Evolutionary conservation across 2,797 vertebrate species (phyloP).

Genomic region (Thunnus albacares): DNA sequence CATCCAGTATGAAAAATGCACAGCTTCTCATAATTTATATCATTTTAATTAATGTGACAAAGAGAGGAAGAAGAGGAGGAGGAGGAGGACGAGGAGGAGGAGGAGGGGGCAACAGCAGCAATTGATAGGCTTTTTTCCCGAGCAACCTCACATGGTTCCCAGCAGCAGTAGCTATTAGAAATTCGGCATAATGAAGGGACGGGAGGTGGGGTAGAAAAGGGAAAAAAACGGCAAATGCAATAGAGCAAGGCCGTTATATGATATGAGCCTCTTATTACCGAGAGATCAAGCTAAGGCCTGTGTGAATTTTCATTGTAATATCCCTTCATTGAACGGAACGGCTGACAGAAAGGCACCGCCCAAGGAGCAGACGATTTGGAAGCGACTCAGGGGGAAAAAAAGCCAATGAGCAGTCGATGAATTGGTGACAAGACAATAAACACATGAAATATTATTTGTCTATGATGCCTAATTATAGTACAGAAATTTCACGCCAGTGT

Average conservation of each 20-base stretch:
- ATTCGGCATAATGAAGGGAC: slow-evolving; percentile 59
- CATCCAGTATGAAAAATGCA: background rate
- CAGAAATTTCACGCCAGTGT: slow-evolving; percentile 14
- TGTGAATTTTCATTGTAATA: slow-evolving; percentile 61
- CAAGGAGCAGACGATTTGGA: slow-evolving; percentile 76
- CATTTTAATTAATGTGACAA: slow-evolving; percentile 62
- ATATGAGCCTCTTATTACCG: slow-evolving; percentile 32
- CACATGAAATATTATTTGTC: background rate
- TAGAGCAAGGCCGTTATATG: slow-evolving; percentile 40
- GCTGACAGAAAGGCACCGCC: slow-evolving; percentile 86
- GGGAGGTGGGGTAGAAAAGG: slow-evolving; percentile 23
- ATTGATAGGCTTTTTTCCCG: slow-evolving; percentile 64
- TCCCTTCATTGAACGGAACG: slow-evolving; percentile 49
- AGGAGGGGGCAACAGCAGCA: slow-evolving; percentile 27
- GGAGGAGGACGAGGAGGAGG: slow-evolving; percentile 13
- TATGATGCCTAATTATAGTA: background rate
- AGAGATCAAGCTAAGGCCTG: slow-evolving; percentile 54
- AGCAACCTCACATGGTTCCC: slow-evolving; percentile 72
- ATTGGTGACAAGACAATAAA: slow-evolving; percentile 21
- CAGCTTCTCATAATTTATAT: slow-evolving; percentile 21
- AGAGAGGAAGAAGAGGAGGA: slow-evolving; percentile 28
- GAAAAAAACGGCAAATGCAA: slow-evolving; percentile 30
- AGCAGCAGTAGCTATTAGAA: slow-evolving; percentile 59
- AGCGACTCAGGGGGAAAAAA: slow-evolving; percentile 15
- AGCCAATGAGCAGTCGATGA: slow-evolving; percentile 15